Evolutionary conservation across 2,797 vertebrate genomes (phyloP).

Genomic region (Simalia tracyae): DNA sequence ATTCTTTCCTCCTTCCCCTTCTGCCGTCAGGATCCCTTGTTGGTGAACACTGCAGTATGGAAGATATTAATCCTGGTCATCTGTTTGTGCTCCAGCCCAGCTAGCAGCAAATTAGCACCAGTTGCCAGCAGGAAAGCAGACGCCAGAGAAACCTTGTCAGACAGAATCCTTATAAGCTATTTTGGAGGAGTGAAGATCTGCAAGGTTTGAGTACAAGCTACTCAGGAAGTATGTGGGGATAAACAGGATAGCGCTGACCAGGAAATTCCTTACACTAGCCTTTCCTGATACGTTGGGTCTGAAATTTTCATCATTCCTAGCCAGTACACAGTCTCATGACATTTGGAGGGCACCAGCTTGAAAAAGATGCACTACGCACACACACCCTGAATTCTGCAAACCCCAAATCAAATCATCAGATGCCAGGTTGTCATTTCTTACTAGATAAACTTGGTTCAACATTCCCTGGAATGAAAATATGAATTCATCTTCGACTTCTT

Average conservation of each 20-base stretch:
- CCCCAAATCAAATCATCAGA: neutral
- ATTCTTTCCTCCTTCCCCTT: neutral
- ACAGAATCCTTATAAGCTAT: neutral
- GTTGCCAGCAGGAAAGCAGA: neutral
- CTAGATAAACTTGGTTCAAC: neutral
- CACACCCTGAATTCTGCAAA: neutral
- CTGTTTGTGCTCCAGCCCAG: neutral
- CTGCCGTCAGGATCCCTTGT: neutral
- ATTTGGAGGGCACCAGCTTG: neutral
- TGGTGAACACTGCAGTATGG: neutral
- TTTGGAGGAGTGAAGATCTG: conserved; percentile 3
- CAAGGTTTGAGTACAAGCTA: neutral
- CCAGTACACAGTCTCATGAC: neutral
- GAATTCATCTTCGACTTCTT: neutral
- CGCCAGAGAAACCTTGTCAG: neutral
- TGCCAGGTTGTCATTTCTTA: neutral
- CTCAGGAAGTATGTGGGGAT: neutral
- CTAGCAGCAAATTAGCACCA: neutral
- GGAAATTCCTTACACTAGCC: neutral
- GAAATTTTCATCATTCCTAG: neutral
- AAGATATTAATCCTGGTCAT: conserved; percentile 24
- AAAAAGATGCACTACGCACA: neutral
- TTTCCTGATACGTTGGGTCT: neutral
- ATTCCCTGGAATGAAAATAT: neutral
- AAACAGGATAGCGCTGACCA: neutral